Base-by-base conservation (phyloP, 1,140 invertebrate genomes). In the Coptotermes formosanus region DNA sequence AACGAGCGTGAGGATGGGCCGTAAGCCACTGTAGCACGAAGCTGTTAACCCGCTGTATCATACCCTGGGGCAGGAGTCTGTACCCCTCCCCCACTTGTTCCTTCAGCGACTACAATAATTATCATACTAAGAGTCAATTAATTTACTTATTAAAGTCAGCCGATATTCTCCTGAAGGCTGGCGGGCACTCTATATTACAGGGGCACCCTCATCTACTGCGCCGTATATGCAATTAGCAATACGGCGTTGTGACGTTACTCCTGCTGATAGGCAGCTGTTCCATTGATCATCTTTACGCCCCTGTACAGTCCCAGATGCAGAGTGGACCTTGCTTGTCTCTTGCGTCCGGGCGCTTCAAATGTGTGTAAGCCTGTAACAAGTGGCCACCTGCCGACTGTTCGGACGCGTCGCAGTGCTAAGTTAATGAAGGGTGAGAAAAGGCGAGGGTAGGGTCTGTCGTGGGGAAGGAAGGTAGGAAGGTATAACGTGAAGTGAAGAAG, bases 121-220 rank as follows among this genome's bases (percentile, higher is more conserved):
- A 84, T 84, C 83, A 32, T 84, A 52, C 83, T 45, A 84, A 84
- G 83, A 84, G 83, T 84, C 83, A 84, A 84, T 84, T 84, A 84
- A 52, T 84, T 84, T 84, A 84, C 83, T 84, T 84, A 84, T 84
- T 84, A 84, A 83, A 84, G 44, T 84, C 83, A 30, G 83, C 83
- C 83, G 14, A 52, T 52, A 52, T 52, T 84, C 52, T 84, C 83
- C 25, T 75, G 64, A 75, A 75, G 64, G 64, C 64, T 75, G 64
- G 64, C 64, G 64, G 64, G 64, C 64, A 75, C 64, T 75, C 64
- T 75, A 75, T 75, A 75, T 75, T 75, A 30, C 64, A 75, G 64
- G 64, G 64, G 64, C 64, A 75, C 64, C 64, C 64, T 75, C 64
- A 75, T 75, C 64, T 75, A n/a, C 64, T 75, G 64, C 25, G 64